Base-by-base conservation (phyloP, 30 jellyfish, hydroid and myxozoan genomes). In the Sanderia malayensis region DNA sequence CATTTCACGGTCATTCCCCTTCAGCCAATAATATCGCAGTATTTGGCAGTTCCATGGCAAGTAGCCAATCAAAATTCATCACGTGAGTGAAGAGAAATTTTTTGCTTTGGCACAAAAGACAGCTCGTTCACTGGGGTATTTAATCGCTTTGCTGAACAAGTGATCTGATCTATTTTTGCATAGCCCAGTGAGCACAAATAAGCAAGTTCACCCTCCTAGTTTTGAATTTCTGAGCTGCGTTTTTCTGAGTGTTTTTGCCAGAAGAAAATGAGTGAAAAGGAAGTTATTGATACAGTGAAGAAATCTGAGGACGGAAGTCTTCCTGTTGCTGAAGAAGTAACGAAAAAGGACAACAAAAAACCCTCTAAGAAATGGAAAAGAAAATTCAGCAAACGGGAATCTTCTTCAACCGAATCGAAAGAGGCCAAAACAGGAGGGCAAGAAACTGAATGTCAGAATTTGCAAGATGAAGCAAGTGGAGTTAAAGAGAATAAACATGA, bases 301-400 rank as follows among this genome's bases (percentile, higher is more conserved):
- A 15, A 41, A 41, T 15, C 55, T 8, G 15, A 41, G 15, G 15
- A 41, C 55, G 55, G 15, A 8, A 41, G 15, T 15, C 11, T 15
- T 41, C 24, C n/a, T n/a, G n/a, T n/a, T n/a, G n/a, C n/a, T n/a
- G n/a, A n/a, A n/a, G n/a, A n/a, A n/a, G n/a, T n/a, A n/a, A 33
- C 64, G 1, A 61, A 45, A 1, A 76, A 53, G 44, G 70, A 34
- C 60, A 57, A 47, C 55, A 78, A 78, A 53, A 78, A 66, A 37
- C 31, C 24, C 21, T 78, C 89, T 47, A 78, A 78, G 29, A 55
- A 61, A 78, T 78, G 89, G 89, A 78, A 30, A 13, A 78, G 32
- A 67, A 78, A 78, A 25, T 64, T 70, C 7, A 64, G 82, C 71
- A 47, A 24, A 28, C 41, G 49, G 19, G 89, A 78, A 19, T 33